phyloP scores from a whole-genome alignment of 2,113 vertebrate species.

The Bos taurus region DNA sequence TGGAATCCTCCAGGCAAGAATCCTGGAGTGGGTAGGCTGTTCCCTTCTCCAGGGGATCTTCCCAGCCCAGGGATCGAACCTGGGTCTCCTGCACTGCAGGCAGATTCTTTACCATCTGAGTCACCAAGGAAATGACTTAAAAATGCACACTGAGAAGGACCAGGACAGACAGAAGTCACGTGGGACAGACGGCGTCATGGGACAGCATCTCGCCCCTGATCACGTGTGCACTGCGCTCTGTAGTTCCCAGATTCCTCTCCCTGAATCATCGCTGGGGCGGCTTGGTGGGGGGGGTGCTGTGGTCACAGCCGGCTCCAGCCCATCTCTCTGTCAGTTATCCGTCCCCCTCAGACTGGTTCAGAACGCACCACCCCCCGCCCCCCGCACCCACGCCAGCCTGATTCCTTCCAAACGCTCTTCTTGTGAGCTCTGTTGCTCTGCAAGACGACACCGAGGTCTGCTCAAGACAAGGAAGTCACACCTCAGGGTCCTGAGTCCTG shows the following conservation, averaged over 20 bases:
- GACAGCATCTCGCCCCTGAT: fast-evolving
- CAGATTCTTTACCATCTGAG: background rate
- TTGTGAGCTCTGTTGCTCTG: fast-evolving
- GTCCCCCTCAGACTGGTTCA: background rate
- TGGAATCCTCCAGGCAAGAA: background rate
- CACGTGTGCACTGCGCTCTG: fast-evolving
- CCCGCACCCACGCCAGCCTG: too few species aligned
- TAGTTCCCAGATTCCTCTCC: fast-evolving
- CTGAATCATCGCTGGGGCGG: fast-evolving
- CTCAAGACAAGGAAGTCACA: fast-evolving
- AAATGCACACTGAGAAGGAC: fast-evolving
- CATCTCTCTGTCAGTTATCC: background rate
- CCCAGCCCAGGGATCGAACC: background rate
- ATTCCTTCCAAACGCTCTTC: fast-evolving
- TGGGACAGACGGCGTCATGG: fast-evolving
- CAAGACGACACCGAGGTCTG: background rate
- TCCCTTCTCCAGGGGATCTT: background rate
- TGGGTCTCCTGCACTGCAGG: background rate
- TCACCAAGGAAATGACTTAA: background rate
- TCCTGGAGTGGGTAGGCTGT: background rate
- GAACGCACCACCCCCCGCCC: background rate
- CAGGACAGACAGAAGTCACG: fast-evolving
- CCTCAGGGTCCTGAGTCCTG: background rate
- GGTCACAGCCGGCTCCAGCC: background rate
- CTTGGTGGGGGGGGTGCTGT: background rate